Base-by-base conservation (phyloP, 2,797 vertebrate species). In the Falco concolor region DNA sequence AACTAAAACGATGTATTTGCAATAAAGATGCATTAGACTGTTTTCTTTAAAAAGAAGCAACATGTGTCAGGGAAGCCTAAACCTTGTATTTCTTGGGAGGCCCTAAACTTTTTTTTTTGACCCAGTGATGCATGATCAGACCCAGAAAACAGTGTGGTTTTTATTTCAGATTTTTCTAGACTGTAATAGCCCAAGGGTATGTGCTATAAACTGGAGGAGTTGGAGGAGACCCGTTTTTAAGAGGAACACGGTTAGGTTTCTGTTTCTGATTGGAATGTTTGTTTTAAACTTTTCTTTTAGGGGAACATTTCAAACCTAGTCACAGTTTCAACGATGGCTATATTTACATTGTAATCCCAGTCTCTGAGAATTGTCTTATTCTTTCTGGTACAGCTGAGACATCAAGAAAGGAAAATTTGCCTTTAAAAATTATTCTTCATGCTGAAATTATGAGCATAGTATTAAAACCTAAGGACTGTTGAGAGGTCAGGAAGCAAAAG, bases 101-200 rank as follows among this genome's bases (percentile, higher is more conserved):
- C 56, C 72, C 14, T 86, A 78, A 94, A 85, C 19, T 89, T 78
- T 52, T 94, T 93, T 93, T 90, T 88, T 68, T 70, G 32, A 85
- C 47, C 1, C 0, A 96, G 93, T 80, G 84, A 92, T 89, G 90
- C 88, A 78, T 93, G 93, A 96, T 87, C 94, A 95, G 96, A 89
- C 92, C 78, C 96, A 97, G 92, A 96, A 96, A 96, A 93, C 52
- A 78, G 73, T 73, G 78, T 91, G 93, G 64, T 61, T 95, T 94
- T 96, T 95, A 96, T 93, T 95, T 95, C 94, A 87, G 95, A 89
- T 89, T 95, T 95, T 96, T 93, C 92, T 96, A 93, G 90, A 96
- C 93, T 95, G 81, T 57, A 93, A 94, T 94, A 92, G 92, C 94
- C 90, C 78, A 85, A 89, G 75, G 93, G 78, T 92, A 92, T 74